Conservation (phyloP, 2,113 vertebrate genomes). For the Odobenus rosmarus region DNA sequence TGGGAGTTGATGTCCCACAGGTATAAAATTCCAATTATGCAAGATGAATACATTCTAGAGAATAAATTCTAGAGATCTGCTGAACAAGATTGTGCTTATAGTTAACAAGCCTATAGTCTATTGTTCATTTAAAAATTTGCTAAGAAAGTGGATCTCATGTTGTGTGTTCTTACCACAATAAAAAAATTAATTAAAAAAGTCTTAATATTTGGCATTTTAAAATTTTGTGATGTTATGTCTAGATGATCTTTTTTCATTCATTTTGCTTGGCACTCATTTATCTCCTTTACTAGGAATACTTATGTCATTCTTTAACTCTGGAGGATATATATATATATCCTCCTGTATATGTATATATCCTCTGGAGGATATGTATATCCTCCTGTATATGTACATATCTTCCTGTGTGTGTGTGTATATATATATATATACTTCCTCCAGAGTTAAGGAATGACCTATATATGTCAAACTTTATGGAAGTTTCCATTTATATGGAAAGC, state of each 20-base stretch:
- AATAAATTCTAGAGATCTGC: not conserved
- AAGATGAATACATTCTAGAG: not conserved
- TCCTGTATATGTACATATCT: too few species aligned
- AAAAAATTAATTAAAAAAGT: not conserved
- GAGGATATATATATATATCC: not conserved
- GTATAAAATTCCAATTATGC: not conserved
- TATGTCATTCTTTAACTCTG: not conserved
- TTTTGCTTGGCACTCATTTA: not conserved
- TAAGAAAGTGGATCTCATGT: not conserved
- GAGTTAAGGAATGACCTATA: not conserved
- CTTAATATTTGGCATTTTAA: not conserved
- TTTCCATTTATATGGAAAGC: slow-evolving; percentile 54
- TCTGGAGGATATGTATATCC: too few species aligned
- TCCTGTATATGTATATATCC: too few species aligned
- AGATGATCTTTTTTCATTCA: not conserved
- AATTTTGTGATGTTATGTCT: not conserved
- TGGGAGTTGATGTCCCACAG: not conserved
- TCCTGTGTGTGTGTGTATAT: not conserved
- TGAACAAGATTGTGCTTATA: not conserved
- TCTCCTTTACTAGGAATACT: not conserved
- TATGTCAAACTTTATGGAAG: too few species aligned
- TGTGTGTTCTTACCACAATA: not conserved
- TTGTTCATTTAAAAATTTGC: not conserved
- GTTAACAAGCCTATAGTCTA: not conserved
- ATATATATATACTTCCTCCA: not conserved